These are phyloP conservation scores for Muricea muricata DNA, from an alignment of 92 coral and sea anemone genomes.

Conservation along the genomic window DNA sequence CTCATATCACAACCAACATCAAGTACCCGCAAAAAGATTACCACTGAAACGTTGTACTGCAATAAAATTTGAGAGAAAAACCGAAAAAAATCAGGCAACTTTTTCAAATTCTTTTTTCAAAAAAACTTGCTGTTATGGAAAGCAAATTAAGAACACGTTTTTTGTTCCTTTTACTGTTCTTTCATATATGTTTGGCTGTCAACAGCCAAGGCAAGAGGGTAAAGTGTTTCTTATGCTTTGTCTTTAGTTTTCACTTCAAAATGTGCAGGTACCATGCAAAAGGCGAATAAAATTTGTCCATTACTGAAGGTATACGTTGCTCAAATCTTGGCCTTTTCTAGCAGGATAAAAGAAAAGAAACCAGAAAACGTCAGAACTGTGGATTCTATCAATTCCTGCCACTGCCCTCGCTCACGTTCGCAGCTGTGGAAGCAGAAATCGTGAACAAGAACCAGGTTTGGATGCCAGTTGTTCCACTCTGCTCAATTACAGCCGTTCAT, in stretches of 20 bases:
- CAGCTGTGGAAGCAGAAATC: constrained; percentile 28
- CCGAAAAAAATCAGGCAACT: no score
- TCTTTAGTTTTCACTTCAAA: not conserved
- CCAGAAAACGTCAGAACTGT: constrained; percentile 2
- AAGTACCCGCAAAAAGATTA: no score
- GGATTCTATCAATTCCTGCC: constrained; percentile 1
- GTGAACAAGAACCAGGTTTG: constrained; percentile 28
- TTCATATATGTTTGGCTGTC: not conserved
- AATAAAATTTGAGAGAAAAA: no score
- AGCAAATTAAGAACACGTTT: not conserved
- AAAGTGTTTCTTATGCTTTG: not conserved
- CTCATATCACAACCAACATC: no score
- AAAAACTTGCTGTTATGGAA: not conserved
- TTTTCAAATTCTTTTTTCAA: not conserved
- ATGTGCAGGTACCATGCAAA: not conserved
- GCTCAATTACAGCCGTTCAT: no score
- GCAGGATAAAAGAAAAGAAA: not conserved
- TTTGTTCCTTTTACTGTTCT: not conserved
- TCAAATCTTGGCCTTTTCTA: not conserved
- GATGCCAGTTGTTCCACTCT: no score
- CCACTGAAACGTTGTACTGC: not conserved
- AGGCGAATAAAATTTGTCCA: not conserved
- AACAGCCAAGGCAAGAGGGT: not conserved
- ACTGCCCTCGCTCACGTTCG: constrained; percentile 2
- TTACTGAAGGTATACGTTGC: not conserved